Conservation (phyloP, 2,888 invertebrate species). For the Monochamus alternatus region DNA sequence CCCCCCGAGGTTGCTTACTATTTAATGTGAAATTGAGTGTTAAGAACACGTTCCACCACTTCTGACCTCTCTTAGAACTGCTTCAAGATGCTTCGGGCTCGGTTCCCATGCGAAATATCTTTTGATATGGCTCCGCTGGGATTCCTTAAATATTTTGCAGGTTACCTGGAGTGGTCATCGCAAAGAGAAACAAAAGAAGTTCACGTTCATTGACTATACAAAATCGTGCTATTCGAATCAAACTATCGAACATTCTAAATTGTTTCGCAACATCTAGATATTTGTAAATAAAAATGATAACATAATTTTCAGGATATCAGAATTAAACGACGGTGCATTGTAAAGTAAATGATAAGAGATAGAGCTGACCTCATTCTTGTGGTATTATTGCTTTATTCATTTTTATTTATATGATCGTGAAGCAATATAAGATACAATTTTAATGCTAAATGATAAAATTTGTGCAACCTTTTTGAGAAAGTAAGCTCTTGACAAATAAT, state of each 20-base stretch:
- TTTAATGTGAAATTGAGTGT: constrained; percentile 32
- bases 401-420: neutral
- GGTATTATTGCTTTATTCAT: neutral
- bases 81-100: constrained; percentile 13
- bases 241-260: too few species aligned
- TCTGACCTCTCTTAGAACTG: constrained; percentile 32
- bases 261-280: too few species aligned
- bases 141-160: constrained; percentile 21
- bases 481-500: too few species aligned
- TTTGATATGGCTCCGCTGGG: constrained; percentile 9
- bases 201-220: too few species aligned
- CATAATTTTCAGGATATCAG: neutral
- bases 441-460: too few species aligned
- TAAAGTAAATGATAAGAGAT: neutral
- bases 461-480: too few species aligned
- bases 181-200: too few species aligned
- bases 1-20: constrained; percentile 21
- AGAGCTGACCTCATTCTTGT: neutral
- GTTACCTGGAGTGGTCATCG: neutral
- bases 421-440: neutral
- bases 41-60: constrained; percentile 35
- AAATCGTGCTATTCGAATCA: too few species aligned
- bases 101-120: constrained; percentile 34
- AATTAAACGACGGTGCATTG: neutral
- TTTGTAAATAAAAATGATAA: too few species aligned